Base-by-base conservation (phyloP, 1,140 invertebrate species). In the Pteromalus puparum region DNA sequence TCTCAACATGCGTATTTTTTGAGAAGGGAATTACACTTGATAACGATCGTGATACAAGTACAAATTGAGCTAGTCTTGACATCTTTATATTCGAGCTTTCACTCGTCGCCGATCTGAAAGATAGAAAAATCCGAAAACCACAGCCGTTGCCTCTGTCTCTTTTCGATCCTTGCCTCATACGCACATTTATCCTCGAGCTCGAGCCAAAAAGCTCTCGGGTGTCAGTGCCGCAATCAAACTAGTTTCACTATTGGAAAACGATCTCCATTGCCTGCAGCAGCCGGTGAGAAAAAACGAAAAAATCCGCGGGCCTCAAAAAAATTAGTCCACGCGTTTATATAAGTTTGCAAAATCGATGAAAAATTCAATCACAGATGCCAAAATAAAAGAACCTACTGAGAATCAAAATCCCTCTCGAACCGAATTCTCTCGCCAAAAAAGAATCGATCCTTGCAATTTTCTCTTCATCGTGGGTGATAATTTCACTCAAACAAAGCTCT, bases 221-320 rank as follows among this genome's bases (percentile, higher is more conserved):
- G 61, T 65, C 61, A 21, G n/a, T 13, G 68, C 5, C 26, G n/a
- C 26, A 30, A 70, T 28, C 68, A 38, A 74, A n/a, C 72, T 38
- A 74, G 72, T 74, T 38, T 74, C 34, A 4, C 72, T n/a, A 74
- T 74, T 34, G 72, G 72, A 24, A 74, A 74, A 42, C 34, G 72
- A 74, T 74, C 72, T 70, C 67, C 1, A 70, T 70, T 1, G 67
- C 18, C 18, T n/a, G 21, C 53, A 18, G 21, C 9, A 70, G 21
- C 18, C 21, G 72, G 34, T 38, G 21, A 3, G 13, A 74, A 74
- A 74, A 42, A 74, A 15, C 24, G 68, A 24, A 79, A 79, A 38
- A 79, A 38, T 79, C 4, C 30, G 30, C n/a, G 30, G 30, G 30
- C 30, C 30, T 34, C 38, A 61, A 61, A 24, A 79, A n/a, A 18